These are phyloP conservation scores for Lagria hirta DNA, from an alignment of 2,888 invertebrate genomes.

Conservation along the genomic window DNA sequence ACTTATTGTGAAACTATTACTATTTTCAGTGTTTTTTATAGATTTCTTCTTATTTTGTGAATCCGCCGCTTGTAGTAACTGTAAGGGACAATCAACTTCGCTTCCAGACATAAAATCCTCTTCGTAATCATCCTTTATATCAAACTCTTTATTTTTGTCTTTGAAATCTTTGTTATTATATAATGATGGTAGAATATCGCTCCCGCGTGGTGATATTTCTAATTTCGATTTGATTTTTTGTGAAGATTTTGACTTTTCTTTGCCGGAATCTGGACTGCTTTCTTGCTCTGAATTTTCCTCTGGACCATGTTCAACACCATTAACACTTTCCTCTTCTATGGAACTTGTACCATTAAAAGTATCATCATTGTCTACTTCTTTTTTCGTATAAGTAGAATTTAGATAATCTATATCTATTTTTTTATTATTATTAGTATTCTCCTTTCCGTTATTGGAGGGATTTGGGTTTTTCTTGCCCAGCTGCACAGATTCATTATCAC, in stretches of 20 bases:
- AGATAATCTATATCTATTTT: too few species aligned
- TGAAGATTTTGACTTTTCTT: slow-evolving; percentile 26
- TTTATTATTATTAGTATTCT: slow-evolving; percentile 15
- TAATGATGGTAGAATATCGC: slow-evolving; percentile 48
- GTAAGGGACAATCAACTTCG: too few species aligned
- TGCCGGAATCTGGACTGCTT: slow-evolving; percentile 26
- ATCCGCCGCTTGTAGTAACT: too few species aligned
- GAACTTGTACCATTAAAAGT: slow-evolving; percentile 46
- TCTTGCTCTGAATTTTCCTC: slow-evolving; percentile 9
- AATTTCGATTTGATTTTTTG: slow-evolving; percentile 45
- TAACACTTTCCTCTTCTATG: slow-evolving; percentile 39
- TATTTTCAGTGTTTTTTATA: too few species aligned
- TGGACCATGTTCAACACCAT: slow-evolving; percentile 20
- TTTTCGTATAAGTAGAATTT: slow-evolving; percentile 5
- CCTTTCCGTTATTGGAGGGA: slow-evolving; percentile 4
- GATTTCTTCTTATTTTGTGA: too few species aligned
- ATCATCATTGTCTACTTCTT: slow-evolving; percentile 35
- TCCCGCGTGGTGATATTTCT: slow-evolving; percentile 47
- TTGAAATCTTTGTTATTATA: slow-evolving; percentile 50
- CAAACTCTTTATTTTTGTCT: slow-evolving; percentile 46
- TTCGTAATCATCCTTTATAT: slow-evolving; percentile 49
- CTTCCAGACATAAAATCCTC: slow-evolving; percentile 49
- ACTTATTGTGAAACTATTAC: too few species aligned
- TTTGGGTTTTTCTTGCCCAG: slow-evolving; percentile 14
- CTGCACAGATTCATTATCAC: slow-evolving; percentile 6